Conservation (phyloP, 2,797 vertebrate species). For the Pipistrellus nathusii region DNA sequence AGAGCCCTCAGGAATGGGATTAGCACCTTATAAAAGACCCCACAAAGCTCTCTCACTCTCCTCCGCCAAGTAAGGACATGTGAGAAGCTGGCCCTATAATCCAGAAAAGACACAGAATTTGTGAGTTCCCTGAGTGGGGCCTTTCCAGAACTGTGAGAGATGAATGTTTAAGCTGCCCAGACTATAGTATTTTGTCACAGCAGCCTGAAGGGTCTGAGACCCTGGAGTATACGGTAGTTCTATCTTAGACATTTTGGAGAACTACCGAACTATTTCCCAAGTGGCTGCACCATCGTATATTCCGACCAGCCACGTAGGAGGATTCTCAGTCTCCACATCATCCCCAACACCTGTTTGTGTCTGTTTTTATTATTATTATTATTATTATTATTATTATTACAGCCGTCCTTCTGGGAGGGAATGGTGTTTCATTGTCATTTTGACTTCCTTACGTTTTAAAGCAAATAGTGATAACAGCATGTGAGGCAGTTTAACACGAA, state of each 20-base stretch:
- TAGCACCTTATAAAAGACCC: not conserved
- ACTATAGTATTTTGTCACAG: not conserved
- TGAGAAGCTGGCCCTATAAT: not conserved
- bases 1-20: not conserved
- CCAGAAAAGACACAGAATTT: not conserved
- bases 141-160: not conserved
- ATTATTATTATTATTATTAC: not conserved
- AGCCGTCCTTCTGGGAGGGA: not conserved
- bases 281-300: not conserved
- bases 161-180: not conserved
- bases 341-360: not conserved
- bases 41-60: not conserved
- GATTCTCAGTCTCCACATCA: not conserved
- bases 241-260: not conserved
- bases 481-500: not conserved
- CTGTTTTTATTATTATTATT: not conserved
- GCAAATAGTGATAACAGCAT: not conserved
- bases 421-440: not conserved
- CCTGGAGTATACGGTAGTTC: not conserved
- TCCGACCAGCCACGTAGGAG: not conserved
- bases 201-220: not conserved
- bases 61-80: not conserved
- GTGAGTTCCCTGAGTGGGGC: not conserved
- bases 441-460: conserved; percentile 53
- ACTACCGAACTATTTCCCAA: not conserved